Evolutionary conservation across 2,113 vertebrate species (phyloP).

Genomic region (Eurypyga helias): DNA sequence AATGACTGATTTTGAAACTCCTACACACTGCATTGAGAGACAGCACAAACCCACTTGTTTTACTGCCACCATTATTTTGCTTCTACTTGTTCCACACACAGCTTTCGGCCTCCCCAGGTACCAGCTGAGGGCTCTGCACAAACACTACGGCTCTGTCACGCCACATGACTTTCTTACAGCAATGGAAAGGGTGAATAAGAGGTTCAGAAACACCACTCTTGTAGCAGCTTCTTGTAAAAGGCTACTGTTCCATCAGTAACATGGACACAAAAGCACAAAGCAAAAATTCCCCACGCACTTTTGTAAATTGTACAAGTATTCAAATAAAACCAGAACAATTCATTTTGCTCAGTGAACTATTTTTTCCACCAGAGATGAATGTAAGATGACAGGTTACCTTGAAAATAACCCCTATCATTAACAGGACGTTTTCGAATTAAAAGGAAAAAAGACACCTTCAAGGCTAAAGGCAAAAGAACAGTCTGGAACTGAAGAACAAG

Average conservation of each 20-base stretch:
- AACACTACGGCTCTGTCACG: background rate
- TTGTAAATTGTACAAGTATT: background rate
- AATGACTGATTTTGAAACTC: background rate
- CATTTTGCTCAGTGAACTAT: background rate
- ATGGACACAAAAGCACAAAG: background rate
- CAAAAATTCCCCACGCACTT: background rate
- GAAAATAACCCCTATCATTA: background rate
- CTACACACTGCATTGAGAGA: rapidly evolving
- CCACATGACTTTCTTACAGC: background rate
- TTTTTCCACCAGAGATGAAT: background rate
- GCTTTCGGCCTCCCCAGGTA: background rate
- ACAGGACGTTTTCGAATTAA: background rate
- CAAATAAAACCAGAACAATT: background rate
- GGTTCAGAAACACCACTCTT: background rate
- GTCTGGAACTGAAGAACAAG: background rate
- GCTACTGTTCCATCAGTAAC: background rate
- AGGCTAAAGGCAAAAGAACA: background rate
- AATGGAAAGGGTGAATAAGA: background rate
- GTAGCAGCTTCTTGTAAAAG: background rate
- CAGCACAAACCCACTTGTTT: rapidly evolving
- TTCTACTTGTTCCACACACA: background rate
- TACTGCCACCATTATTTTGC: background rate
- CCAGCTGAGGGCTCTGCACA: background rate
- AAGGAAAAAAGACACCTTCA: background rate
- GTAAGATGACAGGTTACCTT: background rate